Conservation (phyloP, 2,797 vertebrate genomes). For the Acanthurus lineatus region DNA sequence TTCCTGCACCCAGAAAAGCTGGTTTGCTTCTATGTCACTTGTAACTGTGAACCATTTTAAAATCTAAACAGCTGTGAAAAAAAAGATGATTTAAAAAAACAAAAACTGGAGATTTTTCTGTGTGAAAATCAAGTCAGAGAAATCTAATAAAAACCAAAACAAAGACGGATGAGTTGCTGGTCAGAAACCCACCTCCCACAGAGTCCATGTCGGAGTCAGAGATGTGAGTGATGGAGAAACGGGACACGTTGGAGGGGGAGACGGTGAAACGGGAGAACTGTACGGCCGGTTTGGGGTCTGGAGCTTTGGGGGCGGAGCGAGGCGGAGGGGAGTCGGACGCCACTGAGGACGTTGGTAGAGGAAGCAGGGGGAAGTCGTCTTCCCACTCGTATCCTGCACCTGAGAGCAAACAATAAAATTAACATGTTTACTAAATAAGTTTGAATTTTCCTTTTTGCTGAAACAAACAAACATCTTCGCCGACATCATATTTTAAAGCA, state of each 20-base stretch:
- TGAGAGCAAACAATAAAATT: constrained; percentile 48
- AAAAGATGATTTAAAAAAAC: too few species aligned
- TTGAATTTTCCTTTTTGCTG: not conserved
- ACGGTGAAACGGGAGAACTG: constrained; percentile 93
- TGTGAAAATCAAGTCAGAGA: not conserved
- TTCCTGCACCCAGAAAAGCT: too few species aligned
- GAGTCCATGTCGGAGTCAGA: constrained; percentile 91
- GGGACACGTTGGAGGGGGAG: constrained; percentile 89
- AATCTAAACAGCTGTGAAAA: too few species aligned
- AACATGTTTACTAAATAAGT: not conserved
- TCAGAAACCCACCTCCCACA: constrained; percentile 85
- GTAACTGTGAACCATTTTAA: too few species aligned
- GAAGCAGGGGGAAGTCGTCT: constrained; percentile 87
- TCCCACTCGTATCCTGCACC: constrained; percentile 91
- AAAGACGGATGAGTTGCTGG: not conserved
- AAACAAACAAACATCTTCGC: not conserved
- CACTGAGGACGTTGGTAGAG: constrained; percentile 85
- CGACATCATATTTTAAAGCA: too few species aligned
- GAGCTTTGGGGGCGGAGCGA: constrained; percentile 57
- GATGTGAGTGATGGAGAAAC: constrained; percentile 98
- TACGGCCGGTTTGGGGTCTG: constrained; percentile 72
- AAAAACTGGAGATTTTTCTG: not conserved
- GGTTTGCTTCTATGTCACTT: too few species aligned
- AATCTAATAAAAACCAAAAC: not conserved
- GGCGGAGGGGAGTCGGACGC: constrained; percentile 65